Base-by-base conservation (phyloP, 2,797 vertebrate genomes). In the Ibycter americanus region DNA sequence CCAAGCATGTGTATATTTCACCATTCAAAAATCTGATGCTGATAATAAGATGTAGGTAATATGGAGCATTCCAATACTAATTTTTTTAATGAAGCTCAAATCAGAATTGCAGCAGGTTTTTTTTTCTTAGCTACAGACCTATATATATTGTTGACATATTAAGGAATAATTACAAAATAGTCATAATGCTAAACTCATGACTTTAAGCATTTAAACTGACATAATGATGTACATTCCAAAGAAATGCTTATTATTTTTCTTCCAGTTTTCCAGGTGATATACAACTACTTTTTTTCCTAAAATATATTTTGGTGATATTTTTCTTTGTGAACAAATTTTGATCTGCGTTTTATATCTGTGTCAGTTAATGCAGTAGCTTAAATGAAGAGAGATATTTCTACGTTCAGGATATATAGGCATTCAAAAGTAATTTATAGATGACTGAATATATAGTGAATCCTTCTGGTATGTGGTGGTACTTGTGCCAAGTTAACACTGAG, bases 201-300 rank as follows among this genome's bases (percentile, higher is more conserved):
- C 34, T 67, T 83, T 55, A 54, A 67, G 51, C 80, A 36, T 52
- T n/a, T 86, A 25, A 93, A 73, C 44, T 51, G 27, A 20, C 16
- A 38, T 44, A 18, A 7, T 66, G 17, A 51, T 90, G 3, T 79
- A 32, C 19, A 5, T 54, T 52, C 27, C 17, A 17, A 62, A 73
- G 14, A 23, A 99, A 99, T 55, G 97, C 97, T 49, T 99, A 98
- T 97, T 99, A n/a, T 99, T 86, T 90, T 99, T 71, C 98, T 97
- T 20, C 88, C 98, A 61, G 98, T 99, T 89, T 98, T 99, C 84
- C 98, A 99, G 98, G 98, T 99, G 89, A 92, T 92, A 11, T 31
- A 73, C 61, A 65, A 61, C 14, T 27, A n/a, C 38, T 8, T 49
- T 90, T 67, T 89, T 79, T 73, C 17, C 21, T 54, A 21, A 44